Evolutionary conservation across 1,140 invertebrate species (phyloP), one percentile per base, ranked within the genome.

Genomic region (Andricus grossulariae): DNA sequence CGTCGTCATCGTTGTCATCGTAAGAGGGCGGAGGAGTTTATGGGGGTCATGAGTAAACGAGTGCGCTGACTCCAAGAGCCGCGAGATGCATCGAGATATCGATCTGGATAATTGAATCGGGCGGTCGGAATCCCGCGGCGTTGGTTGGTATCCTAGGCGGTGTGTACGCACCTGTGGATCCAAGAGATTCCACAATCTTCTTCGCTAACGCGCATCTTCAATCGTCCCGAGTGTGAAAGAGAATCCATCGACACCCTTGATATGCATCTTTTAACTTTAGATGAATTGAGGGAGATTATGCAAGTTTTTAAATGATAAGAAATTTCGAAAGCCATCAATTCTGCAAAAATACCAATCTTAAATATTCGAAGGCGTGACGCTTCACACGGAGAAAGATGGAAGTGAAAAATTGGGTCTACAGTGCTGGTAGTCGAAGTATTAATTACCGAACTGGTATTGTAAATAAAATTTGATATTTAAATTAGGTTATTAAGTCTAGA

Each of bases 31-130:
- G 82, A 83, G 80, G 82, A 80, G 73, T 82, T 50, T 72, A 73
- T 79, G 75, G 79, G 73, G 73, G 77, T 79, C 78, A 73, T 74
- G 52, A 71, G 71, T 71, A 52, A 79, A 76, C 73, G 73, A 79
- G 80, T 77, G 78, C 54, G 54, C 60, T 13, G 49, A 54, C 57
- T 74, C 52, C n/a, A 16, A 76, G 51, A 18, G 45, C 13, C 55
- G 51, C 15, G 50, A 57, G 76, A 73, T 55, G 49, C 49, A 51
- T 19, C 51, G 73, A 49, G 57, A 84, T 85, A 84, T 70, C 73
- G 81, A 84, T 85, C 83, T 82, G 72, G 84, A 80, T 84, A 85
- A 85, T 85, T 84, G 83, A 83, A 85, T 85, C 84, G 72, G 66
- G 57, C 79, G 79, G 83, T 84, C 79, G 77, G 77, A 55, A n/a